Evolutionary conservation across 1,140 invertebrate species (phyloP).

Genomic region (Apis florea): DNA sequence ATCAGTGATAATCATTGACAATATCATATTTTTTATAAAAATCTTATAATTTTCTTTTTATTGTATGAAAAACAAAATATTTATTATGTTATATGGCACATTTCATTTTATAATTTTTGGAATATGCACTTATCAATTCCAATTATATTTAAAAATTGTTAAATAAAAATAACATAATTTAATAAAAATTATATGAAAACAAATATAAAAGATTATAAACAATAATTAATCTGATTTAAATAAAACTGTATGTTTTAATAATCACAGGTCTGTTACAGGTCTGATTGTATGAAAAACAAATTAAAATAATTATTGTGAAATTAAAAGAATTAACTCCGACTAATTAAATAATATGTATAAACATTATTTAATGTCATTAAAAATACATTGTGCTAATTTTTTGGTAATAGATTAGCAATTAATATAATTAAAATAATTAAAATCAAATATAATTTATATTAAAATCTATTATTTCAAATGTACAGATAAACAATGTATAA

Average conservation of each 20-base stretch:
- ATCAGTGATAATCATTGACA: background rate
- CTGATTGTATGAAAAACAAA: background rate
- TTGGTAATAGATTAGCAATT: slow-evolving; percentile 12
- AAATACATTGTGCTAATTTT: slow-evolving; percentile 13
- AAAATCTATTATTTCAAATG: slow-evolving; percentile 44
- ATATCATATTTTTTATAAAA: slow-evolving; percentile 10
- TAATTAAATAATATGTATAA: slow-evolving; percentile 28
- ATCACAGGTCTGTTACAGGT: slow-evolving; percentile 26
- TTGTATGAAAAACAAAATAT: slow-evolving; percentile 19
- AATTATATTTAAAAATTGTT: slow-evolving; percentile 1
- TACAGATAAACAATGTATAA: slow-evolving; percentile 54
- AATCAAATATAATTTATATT: slow-evolving; percentile 36
- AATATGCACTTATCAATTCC: slow-evolving; percentile 44
- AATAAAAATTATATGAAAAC: slow-evolving; percentile 13
- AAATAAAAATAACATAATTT: background rate
- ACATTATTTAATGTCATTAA: slow-evolving; percentile 11
- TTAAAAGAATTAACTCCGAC: slow-evolving; percentile 17
- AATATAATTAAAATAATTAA: slow-evolving; percentile 6
- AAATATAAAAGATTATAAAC: slow-evolving; percentile 8
- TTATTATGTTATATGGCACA: slow-evolving; percentile 43
- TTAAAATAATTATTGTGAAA: slow-evolving; percentile 1
- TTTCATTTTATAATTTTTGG: slow-evolving; percentile 20
- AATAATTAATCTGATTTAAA: slow-evolving; percentile 6
- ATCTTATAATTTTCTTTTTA: slow-evolving; percentile 5
- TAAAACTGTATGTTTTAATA: background rate